Conservation (phyloP, 2,113 vertebrate species). For the Rhinolophus sinicus region DNA sequence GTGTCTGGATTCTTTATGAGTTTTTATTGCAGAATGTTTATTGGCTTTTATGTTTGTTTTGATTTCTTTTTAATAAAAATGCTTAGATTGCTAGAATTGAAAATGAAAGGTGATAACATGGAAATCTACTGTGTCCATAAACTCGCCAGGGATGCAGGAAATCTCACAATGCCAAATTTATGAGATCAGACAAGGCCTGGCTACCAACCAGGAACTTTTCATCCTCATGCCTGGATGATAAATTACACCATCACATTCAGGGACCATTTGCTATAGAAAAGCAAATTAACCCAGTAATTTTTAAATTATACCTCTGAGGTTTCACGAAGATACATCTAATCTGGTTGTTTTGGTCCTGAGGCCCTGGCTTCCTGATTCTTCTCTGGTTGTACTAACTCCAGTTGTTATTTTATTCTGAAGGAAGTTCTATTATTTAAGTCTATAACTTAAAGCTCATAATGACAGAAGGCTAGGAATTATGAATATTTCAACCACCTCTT, state of each 20-base stretch:
- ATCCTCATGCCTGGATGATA: constrained; percentile 54
- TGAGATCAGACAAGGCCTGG: constrained; percentile 55
- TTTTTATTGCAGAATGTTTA: constrained; percentile 34
- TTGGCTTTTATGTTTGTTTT: constrained; percentile 52
- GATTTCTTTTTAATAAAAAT: constrained; percentile 58
- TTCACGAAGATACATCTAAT: constrained; percentile 61
- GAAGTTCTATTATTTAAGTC: constrained; percentile 33
- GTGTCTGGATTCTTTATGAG: constrained; percentile 14
- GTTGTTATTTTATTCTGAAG: constrained; percentile 55
- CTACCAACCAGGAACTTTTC: constrained; percentile 65
- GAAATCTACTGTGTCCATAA: constrained; percentile 47
- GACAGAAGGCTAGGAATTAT: neutral
- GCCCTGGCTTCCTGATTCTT: constrained; percentile 41
- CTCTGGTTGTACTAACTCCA: constrained; percentile 16
- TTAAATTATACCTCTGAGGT: constrained; percentile 67
- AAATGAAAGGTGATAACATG: constrained; percentile 54
- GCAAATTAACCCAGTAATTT: constrained; percentile 77
- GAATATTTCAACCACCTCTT: neutral
- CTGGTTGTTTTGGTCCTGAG: constrained; percentile 61
- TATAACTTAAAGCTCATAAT: neutral
- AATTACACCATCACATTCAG: constrained; percentile 71
- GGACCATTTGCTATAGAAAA: constrained; percentile 70
- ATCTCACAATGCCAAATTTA: constrained; percentile 34
- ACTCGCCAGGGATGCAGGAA: neutral
- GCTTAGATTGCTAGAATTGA: neutral